These are phyloP conservation scores for Ctenicera cuprea DNA, from an alignment of 2,888 invertebrate species.

Conservation along the genomic window DNA sequence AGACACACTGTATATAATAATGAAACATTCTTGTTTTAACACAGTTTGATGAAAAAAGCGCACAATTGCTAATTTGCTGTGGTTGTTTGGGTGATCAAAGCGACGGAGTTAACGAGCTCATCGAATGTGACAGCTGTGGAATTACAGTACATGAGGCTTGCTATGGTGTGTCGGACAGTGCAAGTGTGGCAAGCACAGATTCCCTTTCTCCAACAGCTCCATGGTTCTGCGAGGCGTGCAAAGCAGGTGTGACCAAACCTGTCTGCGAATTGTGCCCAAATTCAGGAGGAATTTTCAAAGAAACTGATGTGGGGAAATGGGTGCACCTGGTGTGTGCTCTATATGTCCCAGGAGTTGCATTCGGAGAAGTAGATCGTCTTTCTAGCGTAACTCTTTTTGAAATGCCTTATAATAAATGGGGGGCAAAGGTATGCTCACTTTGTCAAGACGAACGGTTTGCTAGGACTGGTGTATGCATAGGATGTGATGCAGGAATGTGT, in stretches of 20 bases:
- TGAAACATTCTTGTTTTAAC: background rate
- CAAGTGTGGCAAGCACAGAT: constrained; percentile 93
- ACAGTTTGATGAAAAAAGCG: constrained; percentile 58
- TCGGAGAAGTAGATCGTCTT: constrained; percentile 94
- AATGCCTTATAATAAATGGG: constrained; percentile 98
- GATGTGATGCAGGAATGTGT: constrained; percentile 99
- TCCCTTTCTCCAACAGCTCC: constrained; percentile 97
- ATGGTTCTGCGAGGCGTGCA: constrained; percentile 99
- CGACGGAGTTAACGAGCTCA: constrained; percentile 95
- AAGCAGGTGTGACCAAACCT: constrained; percentile 91
- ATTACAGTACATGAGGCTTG: constrained; percentile 98
- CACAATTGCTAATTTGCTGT: constrained; percentile 89
- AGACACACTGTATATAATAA: no score
- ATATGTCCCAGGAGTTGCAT: constrained; percentile 97
- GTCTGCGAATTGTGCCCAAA: constrained; percentile 97
- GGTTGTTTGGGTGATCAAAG: constrained; percentile 95
- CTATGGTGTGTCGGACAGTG: constrained; percentile 94
- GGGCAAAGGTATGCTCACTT: constrained; percentile 91
- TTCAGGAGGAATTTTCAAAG: constrained; percentile 93
- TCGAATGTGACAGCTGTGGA: constrained; percentile 97
- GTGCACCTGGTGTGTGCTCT: constrained; percentile 98
- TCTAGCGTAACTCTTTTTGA: constrained; percentile 96
- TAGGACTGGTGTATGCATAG: constrained; percentile 95
- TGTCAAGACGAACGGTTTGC: constrained; percentile 92
- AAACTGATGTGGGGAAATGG: constrained; percentile 98